These are phyloP conservation scores for Gallinago undulata DNA, from an alignment of 2,113 vertebrate genomes.

Conservation along the genomic window DNA sequence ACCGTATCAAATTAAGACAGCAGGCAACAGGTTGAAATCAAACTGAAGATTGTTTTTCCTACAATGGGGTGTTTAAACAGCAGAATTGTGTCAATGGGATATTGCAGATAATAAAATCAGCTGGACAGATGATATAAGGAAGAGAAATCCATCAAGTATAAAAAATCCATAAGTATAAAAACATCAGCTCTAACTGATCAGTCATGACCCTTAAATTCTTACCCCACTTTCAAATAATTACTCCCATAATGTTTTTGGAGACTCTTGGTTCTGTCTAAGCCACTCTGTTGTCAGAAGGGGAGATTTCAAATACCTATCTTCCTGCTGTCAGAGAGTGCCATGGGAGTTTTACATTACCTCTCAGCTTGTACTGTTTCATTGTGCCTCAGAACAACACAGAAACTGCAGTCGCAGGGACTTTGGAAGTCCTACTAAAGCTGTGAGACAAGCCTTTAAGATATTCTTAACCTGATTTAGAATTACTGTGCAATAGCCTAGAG, in stretches of 20 bases:
- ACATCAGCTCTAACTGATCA: neutral
- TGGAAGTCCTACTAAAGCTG: neutral
- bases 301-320: neutral
- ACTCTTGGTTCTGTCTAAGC: neutral
- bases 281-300: neutral
- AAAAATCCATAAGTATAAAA: neutral
- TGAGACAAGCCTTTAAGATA: neutral
- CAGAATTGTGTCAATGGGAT: neutral
- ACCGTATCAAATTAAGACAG: neutral
- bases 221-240: neutral
- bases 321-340: neutral
- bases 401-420: neutral
- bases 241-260: neutral
- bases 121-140: neutral
- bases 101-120: neutral
- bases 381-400: neutral
- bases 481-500: neutral
- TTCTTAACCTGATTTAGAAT: neutral
- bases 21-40: rapidly evolving
- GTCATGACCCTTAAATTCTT: neutral
- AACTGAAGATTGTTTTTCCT: neutral
- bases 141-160: neutral
- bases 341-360: neutral
- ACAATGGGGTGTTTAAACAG: neutral
- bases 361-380: neutral